phyloP scores from a whole-genome alignment of 2,113 vertebrate species.

The Periophthalmodon schlosseri region DNA sequence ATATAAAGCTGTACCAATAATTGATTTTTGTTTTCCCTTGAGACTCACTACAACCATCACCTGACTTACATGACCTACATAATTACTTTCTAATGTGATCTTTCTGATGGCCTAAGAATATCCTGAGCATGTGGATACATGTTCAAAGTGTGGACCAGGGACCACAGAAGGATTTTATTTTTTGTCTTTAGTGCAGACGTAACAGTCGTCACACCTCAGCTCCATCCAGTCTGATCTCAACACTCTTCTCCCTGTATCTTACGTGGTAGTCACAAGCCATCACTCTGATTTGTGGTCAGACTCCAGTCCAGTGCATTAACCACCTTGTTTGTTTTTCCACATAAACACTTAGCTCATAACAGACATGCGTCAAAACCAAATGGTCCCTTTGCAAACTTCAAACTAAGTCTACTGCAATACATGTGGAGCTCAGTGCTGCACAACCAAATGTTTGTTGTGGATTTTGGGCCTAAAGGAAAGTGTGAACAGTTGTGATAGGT shows the following conservation, averaged over 20 bases:
- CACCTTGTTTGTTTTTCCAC: slow-evolving; percentile 43
- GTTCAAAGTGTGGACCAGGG: not conserved
- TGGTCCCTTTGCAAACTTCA: slow-evolving; percentile 50
- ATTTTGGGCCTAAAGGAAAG: slow-evolving; percentile 29
- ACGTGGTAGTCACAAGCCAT: slow-evolving; percentile 66
- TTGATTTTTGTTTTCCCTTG: not conserved
- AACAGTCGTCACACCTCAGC: not conserved
- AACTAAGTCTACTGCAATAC: slow-evolving; percentile 38
- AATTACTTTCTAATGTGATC: not conserved
- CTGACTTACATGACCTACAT: not conserved
- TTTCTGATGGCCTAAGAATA: not conserved
- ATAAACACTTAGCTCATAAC: slow-evolving; percentile 30
- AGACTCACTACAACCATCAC: not conserved
- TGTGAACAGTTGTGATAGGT: not conserved
- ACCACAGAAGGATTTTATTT: not conserved
- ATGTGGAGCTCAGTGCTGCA: slow-evolving; percentile 32
- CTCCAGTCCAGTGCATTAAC: slow-evolving; percentile 64
- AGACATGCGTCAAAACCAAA: slow-evolving; percentile 44
- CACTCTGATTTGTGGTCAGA: slow-evolving; percentile 73
- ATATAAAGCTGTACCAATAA: slow-evolving; percentile 29
- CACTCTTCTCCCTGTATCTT: slow-evolving; percentile 57
- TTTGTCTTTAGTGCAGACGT: not conserved
- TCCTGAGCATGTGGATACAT: not conserved
- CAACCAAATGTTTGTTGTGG: slow-evolving; percentile 39
- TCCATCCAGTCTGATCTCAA: slow-evolving; percentile 59